These are phyloP conservation scores for Drosophila limbata DNA, from an alignment of 2,888 invertebrate genomes.

Conservation along the genomic window DNA sequence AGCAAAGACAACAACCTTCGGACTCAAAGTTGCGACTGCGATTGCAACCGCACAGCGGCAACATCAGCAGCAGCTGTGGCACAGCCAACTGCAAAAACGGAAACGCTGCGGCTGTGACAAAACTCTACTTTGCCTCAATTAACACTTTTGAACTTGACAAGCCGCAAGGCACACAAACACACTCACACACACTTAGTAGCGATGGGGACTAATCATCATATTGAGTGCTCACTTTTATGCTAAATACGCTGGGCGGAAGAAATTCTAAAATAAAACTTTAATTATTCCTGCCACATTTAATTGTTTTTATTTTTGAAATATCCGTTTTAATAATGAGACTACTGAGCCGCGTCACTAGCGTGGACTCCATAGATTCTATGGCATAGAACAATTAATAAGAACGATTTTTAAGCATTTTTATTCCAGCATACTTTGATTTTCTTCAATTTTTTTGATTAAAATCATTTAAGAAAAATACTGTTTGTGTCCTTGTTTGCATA, in stretches of 20 bases:
- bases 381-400: no score
- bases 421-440: no score
- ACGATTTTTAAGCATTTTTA: no score
- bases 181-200: constrained; percentile 1
- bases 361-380: no score
- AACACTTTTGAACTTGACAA: constrained; percentile 77
- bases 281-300: neutral
- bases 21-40: constrained; percentile 22
- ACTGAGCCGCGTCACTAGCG: no score
- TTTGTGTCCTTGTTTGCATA: no score
- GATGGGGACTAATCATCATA: constrained; percentile 18
- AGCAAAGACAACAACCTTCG: constrained; percentile 6
- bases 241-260: neutral
- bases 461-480: no score
- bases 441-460: neutral
- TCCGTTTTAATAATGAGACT: neutral
- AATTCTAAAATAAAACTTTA: neutral
- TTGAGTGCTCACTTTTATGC: neutral
- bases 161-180: constrained; percentile 18
- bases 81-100: constrained; percentile 44
- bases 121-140: constrained; percentile 71
- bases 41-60: constrained; percentile 18
- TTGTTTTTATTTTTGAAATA: neutral
- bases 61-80: constrained; percentile 23
- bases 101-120: constrained; percentile 61